phyloP scores from a whole-genome alignment of 2,888 invertebrate species.

The Mongoloraphidia duomilia region DNA sequence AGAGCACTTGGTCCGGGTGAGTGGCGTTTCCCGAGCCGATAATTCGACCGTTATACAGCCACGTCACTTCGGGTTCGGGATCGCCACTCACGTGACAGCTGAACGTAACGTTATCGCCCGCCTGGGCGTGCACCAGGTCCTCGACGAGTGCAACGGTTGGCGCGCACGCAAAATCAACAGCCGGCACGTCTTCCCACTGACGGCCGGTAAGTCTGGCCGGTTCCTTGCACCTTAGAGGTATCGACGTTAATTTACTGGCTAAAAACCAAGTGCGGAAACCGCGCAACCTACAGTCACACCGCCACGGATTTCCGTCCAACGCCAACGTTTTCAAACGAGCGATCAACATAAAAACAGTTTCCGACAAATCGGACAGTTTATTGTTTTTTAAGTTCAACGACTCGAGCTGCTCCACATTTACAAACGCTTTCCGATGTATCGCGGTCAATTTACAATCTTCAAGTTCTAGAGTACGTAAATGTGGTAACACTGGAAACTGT shows the following conservation, averaged over 20 bases:
- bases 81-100: constrained; percentile 71
- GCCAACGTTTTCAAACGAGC: constrained; percentile 65
- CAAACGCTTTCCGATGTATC: constrained; percentile 64
- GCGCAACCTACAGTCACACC: constrained; percentile 74
- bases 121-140: constrained; percentile 48
- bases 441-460: constrained; percentile 62
- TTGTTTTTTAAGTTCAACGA: constrained; percentile 72
- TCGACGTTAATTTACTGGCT: constrained; percentile 60
- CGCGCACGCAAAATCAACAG: constrained; percentile 67
- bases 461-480: constrained; percentile 66
- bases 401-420: constrained; percentile 55
- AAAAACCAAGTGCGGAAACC: constrained; percentile 76
- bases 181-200: constrained; percentile 62
- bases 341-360: constrained; percentile 53
- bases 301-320: constrained; percentile 78
- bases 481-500: constrained; percentile 70
- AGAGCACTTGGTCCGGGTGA: constrained; percentile 27
- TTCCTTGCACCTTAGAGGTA: constrained; percentile 56
- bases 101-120: constrained; percentile 69
- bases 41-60: constrained; percentile 63
- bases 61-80: constrained; percentile 68
- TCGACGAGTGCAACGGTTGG: constrained; percentile 46
- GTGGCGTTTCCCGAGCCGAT: constrained; percentile 38
- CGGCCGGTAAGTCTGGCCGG: constrained; percentile 54
- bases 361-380: constrained; percentile 53